Base-by-base conservation (phyloP, 2,888 invertebrate genomes). In the Hedya salicella region DNA sequence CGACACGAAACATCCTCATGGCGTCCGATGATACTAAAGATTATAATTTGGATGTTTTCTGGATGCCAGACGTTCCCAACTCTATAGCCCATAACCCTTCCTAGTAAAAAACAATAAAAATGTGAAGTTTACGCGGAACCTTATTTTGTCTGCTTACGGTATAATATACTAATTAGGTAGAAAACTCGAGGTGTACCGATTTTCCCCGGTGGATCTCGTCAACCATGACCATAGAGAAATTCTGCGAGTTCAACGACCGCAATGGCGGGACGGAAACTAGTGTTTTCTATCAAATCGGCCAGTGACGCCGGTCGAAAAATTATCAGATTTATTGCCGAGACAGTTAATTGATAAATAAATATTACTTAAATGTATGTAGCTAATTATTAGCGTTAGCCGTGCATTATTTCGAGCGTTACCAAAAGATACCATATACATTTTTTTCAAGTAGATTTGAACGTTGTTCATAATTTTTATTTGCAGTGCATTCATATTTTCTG, bases 171-270 rank as follows among this genome's bases (percentile, higher is more conserved):
- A 54, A 54, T 40, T 56, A 30, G 14, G 13, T 56, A 16, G 40
- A 54, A 54, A 54, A 53, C 48, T 36, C 36, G 36, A 39, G 17
- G 36, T 39, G 53, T 21, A 16, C 17, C 16, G 54, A 56, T 57
- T 19, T 46, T 46, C 4, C 44, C 16, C 57, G 30, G 44, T 17
- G 46, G 3, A 8, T 11, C 46, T 13, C 30, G 6, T 57, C 32
- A 46, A 46, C 17, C 57, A 32, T 56, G 57, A 57, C 32, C 30
- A 6, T 4, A 32, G 46, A 46, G 57, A 57, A 57, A 79, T 78
- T 75, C 77, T 73, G 54, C 54, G 64, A 70, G 82, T 74, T 80
- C 80, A 64, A 64, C 69, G 77, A 75, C 80, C 81, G 75, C 56
- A 71, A 69, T 73, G 69, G 73, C 70, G 68, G 65, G 48, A 59